Conservation (phyloP, 2,888 invertebrate genomes). For the Melikaiella ostensackeni region DNA sequence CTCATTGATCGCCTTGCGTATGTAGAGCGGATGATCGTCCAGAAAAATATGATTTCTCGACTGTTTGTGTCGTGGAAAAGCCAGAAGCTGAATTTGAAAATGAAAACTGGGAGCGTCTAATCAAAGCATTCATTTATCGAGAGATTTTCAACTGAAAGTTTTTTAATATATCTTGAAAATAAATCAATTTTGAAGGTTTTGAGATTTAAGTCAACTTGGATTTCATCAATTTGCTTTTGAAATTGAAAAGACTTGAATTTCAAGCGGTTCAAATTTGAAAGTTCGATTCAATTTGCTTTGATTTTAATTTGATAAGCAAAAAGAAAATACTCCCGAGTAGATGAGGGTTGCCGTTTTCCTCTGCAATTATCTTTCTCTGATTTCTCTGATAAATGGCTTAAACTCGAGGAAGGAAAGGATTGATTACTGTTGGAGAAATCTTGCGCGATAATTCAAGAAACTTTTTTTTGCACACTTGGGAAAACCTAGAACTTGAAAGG, state of each 20-base stretch:
- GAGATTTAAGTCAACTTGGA: neutral
- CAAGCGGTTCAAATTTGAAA: neutral
- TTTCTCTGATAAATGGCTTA: constrained; percentile 25
- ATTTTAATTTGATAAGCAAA: neutral
- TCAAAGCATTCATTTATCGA: neutral
- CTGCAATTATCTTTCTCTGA: constrained; percentile 34
- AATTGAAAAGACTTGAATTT: too few species aligned
- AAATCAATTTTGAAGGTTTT: neutral
- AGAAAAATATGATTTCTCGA: neutral
- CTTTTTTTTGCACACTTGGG: neutral
- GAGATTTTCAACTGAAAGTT: neutral
- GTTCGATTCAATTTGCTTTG: neutral
- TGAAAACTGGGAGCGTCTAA: neutral
- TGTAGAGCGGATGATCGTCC: constrained; percentile 19
- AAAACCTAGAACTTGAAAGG: constrained; percentile 4
- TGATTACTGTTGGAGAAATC: constrained; percentile 21
- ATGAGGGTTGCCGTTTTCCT: constrained; percentile 7
- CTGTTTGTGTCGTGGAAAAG: neutral
- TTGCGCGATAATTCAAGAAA: constrained; percentile 8
- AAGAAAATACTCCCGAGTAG: neutral
- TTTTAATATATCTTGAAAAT: neutral
- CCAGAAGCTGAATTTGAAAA: neutral
- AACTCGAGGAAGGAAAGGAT: constrained; percentile 19
- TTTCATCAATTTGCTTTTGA: too few species aligned
- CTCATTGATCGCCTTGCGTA: constrained; percentile 12